Evolutionary conservation across 2,113 vertebrate species (phyloP), one percentile per base, ranked within the genome.

Genomic region (Archocentrus centrarchus): DNA sequence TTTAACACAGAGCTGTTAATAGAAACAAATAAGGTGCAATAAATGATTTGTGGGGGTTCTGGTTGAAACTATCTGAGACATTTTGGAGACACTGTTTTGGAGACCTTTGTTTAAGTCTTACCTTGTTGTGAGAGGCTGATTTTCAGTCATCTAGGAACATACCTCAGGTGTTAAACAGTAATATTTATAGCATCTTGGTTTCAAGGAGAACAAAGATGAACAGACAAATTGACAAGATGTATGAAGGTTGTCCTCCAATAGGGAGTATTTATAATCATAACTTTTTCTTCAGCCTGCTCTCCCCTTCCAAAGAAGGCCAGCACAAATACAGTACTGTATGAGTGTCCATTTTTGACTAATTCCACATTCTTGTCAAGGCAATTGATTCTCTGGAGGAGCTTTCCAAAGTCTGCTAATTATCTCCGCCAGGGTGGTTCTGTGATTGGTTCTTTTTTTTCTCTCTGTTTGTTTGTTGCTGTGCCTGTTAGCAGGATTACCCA

Each of bases 1-100:
- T 73, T 73, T 55, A 73, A 55, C 27, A 73, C 66, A 73, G 68
- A 73, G 27, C 27, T 55, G 27, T 73, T 53, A 73, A 73, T 35
- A 73, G 68, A n/a, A 73, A 59, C 59, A 59, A 30, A 55, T 32
- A 35, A 55, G 11, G 47, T 73, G 68, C 18, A 8, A 2, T 15
- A 50, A 17, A 50, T 17, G 47, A 50, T 7, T 53, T 53, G 17
- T 17, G 27, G 18, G 47, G 68, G 13, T 32, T 73, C n/a, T 32
- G 32, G 47, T 53, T 53, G 44, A 73, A 32, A 32, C 66, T 73
- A 10, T 73, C 32, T 73, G 66, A 73, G 27, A 32, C 44, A 53
- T 44, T 70, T 70, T 70, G 24, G 24, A 44, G 66, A 50, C 30
- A 73, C 27, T 32, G 5, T 30, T 73, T 35, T 35, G 32, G 32